These are phyloP conservation scores for Hippocampus barbouri DNA, from an alignment of 2,113 vertebrate species.

Conservation along the genomic window DNA sequence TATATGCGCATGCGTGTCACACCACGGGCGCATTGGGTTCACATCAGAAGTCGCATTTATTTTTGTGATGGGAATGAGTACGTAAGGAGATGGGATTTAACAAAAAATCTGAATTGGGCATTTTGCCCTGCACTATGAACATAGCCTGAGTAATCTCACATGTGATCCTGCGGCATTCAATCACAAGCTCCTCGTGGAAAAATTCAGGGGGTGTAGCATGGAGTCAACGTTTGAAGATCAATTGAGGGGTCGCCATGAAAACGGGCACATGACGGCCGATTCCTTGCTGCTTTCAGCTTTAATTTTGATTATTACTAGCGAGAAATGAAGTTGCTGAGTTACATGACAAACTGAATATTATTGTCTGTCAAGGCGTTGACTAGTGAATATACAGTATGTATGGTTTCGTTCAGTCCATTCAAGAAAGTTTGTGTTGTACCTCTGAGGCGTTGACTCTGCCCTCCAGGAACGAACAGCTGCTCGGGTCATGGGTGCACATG, in stretches of 20 bases:
- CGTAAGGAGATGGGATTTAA: too few species aligned
- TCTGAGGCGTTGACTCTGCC: slow-evolving; percentile 90
- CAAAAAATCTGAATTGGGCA: too few species aligned
- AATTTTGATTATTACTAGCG: background rate
- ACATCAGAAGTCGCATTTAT: too few species aligned
- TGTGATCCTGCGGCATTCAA: too few species aligned
- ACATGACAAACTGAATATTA: background rate
- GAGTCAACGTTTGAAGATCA: background rate
- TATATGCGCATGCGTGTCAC: too few species aligned
- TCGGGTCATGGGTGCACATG: slow-evolving; percentile 91
- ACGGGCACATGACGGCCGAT: background rate
- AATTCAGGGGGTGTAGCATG: background rate
- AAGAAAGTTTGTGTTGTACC: slow-evolving; percentile 48
- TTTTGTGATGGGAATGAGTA: too few species aligned
- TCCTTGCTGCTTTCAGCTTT: background rate
- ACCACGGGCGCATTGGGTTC: too few species aligned
- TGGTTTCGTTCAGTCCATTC: background rate
- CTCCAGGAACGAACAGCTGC: slow-evolving; percentile 93
- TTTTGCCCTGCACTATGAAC: too few species aligned
- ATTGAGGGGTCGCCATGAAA: background rate
- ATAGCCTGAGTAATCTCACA: too few species aligned
- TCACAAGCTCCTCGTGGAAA: too few species aligned
- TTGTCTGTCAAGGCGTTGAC: background rate
- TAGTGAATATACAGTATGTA: background rate
- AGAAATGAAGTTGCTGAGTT: too few species aligned